Evolutionary conservation across 2,888 invertebrate species (phyloP), one percentile per base, ranked within the genome.

Genomic region (Adelphocoris suturalis): DNA sequence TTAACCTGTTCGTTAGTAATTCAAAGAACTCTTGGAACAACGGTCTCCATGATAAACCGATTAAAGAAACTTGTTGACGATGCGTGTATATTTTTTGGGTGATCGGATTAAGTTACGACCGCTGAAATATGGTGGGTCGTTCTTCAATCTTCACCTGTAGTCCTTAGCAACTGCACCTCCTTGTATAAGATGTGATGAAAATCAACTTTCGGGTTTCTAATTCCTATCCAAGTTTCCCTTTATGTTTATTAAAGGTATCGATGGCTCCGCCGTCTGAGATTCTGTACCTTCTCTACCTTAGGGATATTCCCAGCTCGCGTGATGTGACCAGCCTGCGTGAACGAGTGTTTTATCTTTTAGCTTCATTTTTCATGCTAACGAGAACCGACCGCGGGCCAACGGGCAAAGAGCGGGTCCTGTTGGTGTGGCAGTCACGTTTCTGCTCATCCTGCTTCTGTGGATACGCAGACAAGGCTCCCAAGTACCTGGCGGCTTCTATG

Each of bases 371-470:
- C 37, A 78, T 78, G 78, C 78, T 78, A 78, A 78, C 78, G 78
- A 78, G 78, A 78, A 78, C 46, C 78, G 78, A 46, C 37, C 37
- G 68, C 27, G 68, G 46, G 78, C 47, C 47, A 7, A 9, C 37
- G 47, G 19, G 37, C 78, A 78, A 78, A 78, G 78, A 78, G 46
- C 78, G 78, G 37, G 78, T 78, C 37, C 78, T 46, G 78, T 78
- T 78, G 78, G 78, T 78, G 78, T 78, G 78, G 78, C 78, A 16
- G 78, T 78, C 78, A 78, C 78, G 78, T 78, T 78, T 47, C 78
- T 78, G 78, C 78, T 13, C 78, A 78, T 78, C 78, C 78, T 78
- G 78, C 78, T 78, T 46, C 78, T 78, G 78, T 78, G 78, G 46
- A 13, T 68, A 68, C 68, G 68, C 68, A 23, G 78, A 78, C 78